Conservation (phyloP, 2,888 invertebrate species). For the Coecobrya sp. region DNA sequence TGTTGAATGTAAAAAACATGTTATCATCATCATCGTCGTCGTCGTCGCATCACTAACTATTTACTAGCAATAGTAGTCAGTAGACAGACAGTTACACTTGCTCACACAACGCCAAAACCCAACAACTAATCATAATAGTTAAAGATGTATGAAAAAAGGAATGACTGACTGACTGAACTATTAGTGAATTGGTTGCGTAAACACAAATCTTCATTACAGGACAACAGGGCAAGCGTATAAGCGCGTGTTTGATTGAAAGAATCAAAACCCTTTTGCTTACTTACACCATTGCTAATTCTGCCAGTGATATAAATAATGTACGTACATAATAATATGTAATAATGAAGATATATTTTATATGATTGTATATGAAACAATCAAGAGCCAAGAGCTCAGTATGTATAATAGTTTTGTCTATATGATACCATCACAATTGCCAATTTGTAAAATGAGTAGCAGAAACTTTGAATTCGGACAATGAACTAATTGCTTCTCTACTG, state of each 20-base stretch:
- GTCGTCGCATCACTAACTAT: neutral
- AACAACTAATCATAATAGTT: constrained; percentile 28
- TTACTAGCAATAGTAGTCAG: neutral
- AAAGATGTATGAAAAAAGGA: neutral
- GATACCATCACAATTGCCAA: constrained; percentile 29
- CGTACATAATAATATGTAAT: neutral
- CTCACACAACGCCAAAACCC: neutral
- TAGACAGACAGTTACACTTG: constrained; percentile 31
- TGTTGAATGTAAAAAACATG: constrained; percentile 48
- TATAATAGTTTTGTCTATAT: neutral
- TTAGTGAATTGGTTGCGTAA: constrained; percentile 56
- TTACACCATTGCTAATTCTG: neutral
- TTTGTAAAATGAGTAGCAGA: neutral
- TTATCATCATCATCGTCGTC: neutral
- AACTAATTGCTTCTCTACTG: constrained; percentile 32
- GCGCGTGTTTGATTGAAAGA: constrained; percentile 13
- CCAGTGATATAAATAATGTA: neutral
- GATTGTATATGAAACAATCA: too few relatives aligned
- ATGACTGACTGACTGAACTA: neutral
- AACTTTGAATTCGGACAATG: constrained; percentile 1
- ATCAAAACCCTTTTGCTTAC: constrained; percentile 1
- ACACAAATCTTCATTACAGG: constrained; percentile 61
- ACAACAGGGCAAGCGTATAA: neutral
- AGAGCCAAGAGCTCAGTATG: too few relatives aligned
- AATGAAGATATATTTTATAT: neutral